These are phyloP conservation scores for Delphinus delphis DNA, from an alignment of 2,113 vertebrate species.

Conservation along the genomic window DNA sequence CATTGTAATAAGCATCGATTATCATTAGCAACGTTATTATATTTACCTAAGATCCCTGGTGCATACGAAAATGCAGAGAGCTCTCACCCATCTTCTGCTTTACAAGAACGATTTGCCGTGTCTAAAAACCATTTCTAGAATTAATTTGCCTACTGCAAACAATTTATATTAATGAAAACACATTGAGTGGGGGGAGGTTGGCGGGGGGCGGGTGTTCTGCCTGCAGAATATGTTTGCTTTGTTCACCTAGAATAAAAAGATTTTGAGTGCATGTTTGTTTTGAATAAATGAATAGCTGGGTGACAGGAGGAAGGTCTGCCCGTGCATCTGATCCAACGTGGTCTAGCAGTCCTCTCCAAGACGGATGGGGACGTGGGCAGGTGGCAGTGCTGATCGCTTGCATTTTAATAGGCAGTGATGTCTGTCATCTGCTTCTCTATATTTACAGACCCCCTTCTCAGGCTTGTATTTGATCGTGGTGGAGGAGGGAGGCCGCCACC, in stretches of 20 bases:
- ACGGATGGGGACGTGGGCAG: constrained; percentile 64
- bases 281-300: constrained; percentile 76
- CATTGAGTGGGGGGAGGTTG: constrained; percentile 74
- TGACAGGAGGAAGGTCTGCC: constrained; percentile 57
- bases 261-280: constrained; percentile 78
- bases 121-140: constrained; percentile 82
- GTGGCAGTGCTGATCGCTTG: constrained; percentile 42
- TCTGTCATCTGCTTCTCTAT: constrained; percentile 47
- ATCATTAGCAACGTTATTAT: constrained; percentile 43
- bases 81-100: constrained; percentile 54
- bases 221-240: constrained; percentile 76
- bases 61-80: constrained; percentile 32
- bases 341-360: constrained; percentile 69
- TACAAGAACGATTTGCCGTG: constrained; percentile 76
- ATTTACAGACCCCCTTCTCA: neutral
- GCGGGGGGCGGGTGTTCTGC: constrained; percentile 53
- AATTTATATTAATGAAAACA: constrained; percentile 85
- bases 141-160: constrained; percentile 86
- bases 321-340: constrained; percentile 74
- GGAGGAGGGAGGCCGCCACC: neutral
- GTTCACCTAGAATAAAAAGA: constrained; percentile 79
- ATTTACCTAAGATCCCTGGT: constrained; percentile 62
- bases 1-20: constrained; percentile 46
- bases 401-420: neutral
- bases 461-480: neutral